Base-by-base conservation (phyloP, 2,113 vertebrate genomes). In the Ahaetulla prasina region DNA sequence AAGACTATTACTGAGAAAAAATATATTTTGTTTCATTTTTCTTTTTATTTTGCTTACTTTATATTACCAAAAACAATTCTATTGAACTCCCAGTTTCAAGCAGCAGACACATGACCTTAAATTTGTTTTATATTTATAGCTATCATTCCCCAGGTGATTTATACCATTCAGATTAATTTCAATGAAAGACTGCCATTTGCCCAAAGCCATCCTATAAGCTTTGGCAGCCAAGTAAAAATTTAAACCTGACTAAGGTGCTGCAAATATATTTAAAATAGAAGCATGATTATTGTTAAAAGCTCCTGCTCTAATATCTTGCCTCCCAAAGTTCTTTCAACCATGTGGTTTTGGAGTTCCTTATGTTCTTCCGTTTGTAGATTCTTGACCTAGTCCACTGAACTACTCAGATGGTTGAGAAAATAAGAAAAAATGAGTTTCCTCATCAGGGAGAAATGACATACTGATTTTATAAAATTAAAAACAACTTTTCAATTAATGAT, bases 1-100 rank as follows among this genome's bases (percentile, higher is more conserved):
- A 92, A 94, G 14, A 90, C 6, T 49, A 43, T 8, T 93, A 47
- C 55, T 94, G 43, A 74, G 86, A 90, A 95, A 23, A 95, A 22
- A 0, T 5, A 27, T n/a, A 8, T 8, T 39, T 55, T 54, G 2
- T 20, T 23, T 50, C n/a, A 12, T 50, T 49, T 68, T 20, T 68
- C 0, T 10, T 10, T 50, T 11, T 2, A 1, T 49, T 10, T 68
- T 55, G 68, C 52, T 14, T 45, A 25, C 35, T 54, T 87, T 94
- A 8, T n/a, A 93, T 10, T 25, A 89, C 86, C 85, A 0, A 90
- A 90, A 93, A 22, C 23, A 91, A 23, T 22, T 88, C 3, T 18
- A 6, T 54, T 39, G 23, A 80, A 80, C 53, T 49, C 20, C 47
- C 50, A 74, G 47, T 88, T 50, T 63, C 35, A 80, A 25, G 88